A percentile compares a stretch with the other conserved stretches of the same genome.
These are phyloP conservation scores for Hemitrygon akajei DNA, from an alignment of 2,797 vertebrate genomes.

Conservation along the genomic window DNA sequence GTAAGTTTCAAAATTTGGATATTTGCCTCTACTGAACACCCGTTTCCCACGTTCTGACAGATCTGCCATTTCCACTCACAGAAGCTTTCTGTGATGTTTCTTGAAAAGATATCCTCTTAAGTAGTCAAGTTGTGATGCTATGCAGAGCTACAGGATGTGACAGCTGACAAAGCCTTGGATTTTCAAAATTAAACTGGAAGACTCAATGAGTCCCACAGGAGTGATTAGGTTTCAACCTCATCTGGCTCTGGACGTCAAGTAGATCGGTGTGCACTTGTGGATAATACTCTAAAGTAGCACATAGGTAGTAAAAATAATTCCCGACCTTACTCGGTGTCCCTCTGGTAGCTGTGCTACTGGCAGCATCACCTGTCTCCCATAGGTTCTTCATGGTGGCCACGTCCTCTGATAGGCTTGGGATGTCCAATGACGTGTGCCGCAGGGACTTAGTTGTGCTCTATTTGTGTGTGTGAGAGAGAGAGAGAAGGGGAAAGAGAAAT, in stretches of 20 bases:
- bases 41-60: not conserved
- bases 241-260: not conserved
- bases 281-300: not conserved
- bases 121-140: too few species aligned
- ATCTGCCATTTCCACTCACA: not conserved
- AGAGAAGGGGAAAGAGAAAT: too few species aligned
- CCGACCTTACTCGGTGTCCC: slow-evolving; percentile 63
- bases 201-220: not conserved
- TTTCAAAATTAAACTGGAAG: slow-evolving; percentile 9
- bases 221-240: not conserved
- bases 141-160: not conserved
- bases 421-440: slow-evolving; percentile 60
- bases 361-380: slow-evolving; percentile 76
- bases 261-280: slow-evolving; percentile 25
- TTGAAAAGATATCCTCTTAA: not conserved
- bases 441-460: slow-evolving; percentile 60
- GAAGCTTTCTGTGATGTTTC: not conserved
- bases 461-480: too few species aligned
- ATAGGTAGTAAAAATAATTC: not conserved
- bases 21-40: not conserved
- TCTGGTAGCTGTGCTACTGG: slow-evolving; percentile 55
- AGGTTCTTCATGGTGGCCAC: slow-evolving; percentile 75
- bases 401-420: slow-evolving; percentile 59
- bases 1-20: not conserved
- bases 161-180: not conserved